Conservation (phyloP, 23 tunicate genomes). For the Diplosoma virens region DNA sequence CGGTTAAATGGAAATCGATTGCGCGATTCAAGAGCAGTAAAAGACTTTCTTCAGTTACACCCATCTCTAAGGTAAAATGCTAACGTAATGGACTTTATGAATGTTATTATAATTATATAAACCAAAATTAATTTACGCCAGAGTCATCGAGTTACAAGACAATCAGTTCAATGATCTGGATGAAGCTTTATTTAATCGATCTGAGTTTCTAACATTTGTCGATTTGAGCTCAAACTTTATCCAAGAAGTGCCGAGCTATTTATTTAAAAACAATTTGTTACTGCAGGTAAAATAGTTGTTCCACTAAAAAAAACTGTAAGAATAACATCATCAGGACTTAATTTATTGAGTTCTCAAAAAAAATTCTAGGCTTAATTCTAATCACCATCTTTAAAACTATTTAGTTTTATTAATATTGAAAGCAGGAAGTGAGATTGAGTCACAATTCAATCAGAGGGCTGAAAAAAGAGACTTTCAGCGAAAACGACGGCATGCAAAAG, state of each 20-base stretch:
- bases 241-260: conserved; percentile 19
- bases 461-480: background rate
- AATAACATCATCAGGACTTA: no score
- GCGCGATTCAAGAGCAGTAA: conserved; percentile 49
- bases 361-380: no score
- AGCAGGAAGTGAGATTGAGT: background rate
- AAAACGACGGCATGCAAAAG: background rate
- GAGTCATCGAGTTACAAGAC: conserved; percentile 55
- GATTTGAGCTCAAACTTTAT: conserved; percentile 65
- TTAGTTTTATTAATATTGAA: no score
- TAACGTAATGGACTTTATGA: background rate
- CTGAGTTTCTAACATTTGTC: conserved; percentile 40
- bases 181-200: no score
- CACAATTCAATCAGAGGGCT: background rate
- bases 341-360: no score
- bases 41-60: conserved; percentile 33
- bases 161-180: conserved; percentile 53
- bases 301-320: no score
- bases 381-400: no score
- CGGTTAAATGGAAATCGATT: conserved; percentile 58
- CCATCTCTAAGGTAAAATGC: conserved; percentile 41
- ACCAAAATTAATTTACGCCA: no score
- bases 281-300: conserved; percentile 53
- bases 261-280: conserved; percentile 43
- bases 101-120: background rate